These are phyloP conservation scores for Sminthopsis crassicaudata DNA, from an alignment of 2,113 vertebrate genomes.

Conservation along the genomic window DNA sequence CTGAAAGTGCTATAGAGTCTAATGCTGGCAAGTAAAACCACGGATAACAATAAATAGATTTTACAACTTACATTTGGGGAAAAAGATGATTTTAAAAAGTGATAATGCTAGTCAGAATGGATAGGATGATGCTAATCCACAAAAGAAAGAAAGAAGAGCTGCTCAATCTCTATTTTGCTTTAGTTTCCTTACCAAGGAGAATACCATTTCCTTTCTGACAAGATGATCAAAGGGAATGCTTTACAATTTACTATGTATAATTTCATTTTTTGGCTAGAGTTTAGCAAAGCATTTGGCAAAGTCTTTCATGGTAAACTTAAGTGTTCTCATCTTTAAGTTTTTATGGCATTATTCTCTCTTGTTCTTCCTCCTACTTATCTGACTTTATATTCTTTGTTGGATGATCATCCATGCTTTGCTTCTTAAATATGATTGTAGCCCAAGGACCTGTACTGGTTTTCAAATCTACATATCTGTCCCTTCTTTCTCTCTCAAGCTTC, in stretches of 20 bases:
- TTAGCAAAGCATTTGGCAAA: not conserved
- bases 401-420: not conserved
- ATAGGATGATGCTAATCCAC: too few relatives aligned
- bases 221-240: not conserved
- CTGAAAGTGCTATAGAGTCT: too few relatives aligned
- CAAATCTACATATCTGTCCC: not conserved
- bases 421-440: not conserved
- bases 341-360: not conserved
- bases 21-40: too few relatives aligned
- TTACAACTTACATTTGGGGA: too few relatives aligned
- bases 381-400: not conserved
- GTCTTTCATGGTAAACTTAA: not conserved
- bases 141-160: too few relatives aligned
- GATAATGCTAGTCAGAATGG: too few relatives aligned
- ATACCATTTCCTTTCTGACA: not conserved
- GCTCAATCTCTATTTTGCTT: not conserved
- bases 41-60: too few relatives aligned
- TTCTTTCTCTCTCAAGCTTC: not conserved
- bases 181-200: not conserved
- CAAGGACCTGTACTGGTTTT: not conserved
- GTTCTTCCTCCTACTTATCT: not conserved
- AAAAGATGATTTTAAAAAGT: too few relatives aligned
- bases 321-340: not conserved
- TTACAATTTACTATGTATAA: not conserved
- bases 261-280: not conserved